Conservation (phyloP, 2,888 invertebrate genomes). For the Tachina lurida region DNA sequence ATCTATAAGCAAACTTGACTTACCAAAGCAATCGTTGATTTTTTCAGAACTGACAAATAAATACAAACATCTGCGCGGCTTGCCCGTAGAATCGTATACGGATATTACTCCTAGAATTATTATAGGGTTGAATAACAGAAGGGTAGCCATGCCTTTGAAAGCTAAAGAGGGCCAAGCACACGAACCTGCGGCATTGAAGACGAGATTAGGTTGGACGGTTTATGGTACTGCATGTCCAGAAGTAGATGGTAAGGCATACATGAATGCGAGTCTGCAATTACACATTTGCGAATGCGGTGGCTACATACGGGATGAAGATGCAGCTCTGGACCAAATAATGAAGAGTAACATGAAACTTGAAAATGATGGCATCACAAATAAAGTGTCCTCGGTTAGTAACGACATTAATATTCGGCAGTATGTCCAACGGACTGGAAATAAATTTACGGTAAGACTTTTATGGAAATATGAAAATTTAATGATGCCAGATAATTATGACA, state of each 20-base stretch:
- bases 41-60: neutral
- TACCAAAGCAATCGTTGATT: no score
- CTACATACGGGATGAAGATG: neutral
- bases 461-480: no score
- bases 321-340: neutral
- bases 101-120: neutral
- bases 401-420: neutral
- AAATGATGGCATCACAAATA: neutral
- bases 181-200: no score
- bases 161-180: no score
- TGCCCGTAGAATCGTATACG: neutral
- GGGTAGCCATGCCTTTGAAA: no score
- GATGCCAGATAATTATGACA: no score
- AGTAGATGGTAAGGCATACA: neutral
- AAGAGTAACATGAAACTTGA: neutral
- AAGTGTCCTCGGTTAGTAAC: neutral
- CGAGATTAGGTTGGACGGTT: neutral
- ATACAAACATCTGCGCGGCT: neutral
- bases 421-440: no score
- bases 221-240: neutral
- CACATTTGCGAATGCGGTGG: neutral
- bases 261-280: neutral
- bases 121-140: neutral
- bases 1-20: no score
- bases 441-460: no score